phyloP scores from a whole-genome alignment of 2,797 vertebrate genomes.

The Falco peregrinus region DNA sequence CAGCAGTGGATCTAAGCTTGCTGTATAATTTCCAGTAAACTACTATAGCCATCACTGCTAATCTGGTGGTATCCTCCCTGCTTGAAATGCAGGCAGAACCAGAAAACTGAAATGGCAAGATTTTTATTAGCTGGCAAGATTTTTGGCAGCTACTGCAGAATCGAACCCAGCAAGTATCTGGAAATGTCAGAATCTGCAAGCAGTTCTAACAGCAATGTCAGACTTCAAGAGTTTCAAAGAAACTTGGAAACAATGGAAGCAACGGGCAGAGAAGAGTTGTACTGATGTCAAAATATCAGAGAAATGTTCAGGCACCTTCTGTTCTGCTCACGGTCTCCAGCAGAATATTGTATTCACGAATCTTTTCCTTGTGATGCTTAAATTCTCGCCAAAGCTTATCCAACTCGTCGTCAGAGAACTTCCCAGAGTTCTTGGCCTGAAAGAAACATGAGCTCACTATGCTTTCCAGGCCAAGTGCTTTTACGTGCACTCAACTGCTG shows the following conservation, averaged over 20 bases:
- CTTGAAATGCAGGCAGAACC: background rate
- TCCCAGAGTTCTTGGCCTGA: slow-evolving; percentile 90
- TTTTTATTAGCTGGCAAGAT: background rate
- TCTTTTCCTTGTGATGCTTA: slow-evolving; percentile 92
- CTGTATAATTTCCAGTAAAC: background rate
- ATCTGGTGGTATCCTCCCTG: background rate
- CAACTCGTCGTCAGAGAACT: slow-evolving; percentile 90
- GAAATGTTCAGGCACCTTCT: slow-evolving; percentile 80
- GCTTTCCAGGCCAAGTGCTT: background rate
- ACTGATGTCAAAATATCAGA: background rate
- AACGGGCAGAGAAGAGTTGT: background rate
- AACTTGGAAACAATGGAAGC: background rate
- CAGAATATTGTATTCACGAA: slow-evolving; percentile 89
- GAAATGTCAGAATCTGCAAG: slow-evolving; percentile 17
- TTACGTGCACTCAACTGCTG: background rate
- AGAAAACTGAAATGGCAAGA: background rate
- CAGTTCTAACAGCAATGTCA: background rate
- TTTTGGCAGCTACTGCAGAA: background rate
- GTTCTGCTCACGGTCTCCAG: slow-evolving; percentile 90
- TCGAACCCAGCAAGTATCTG: background rate
- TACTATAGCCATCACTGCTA: background rate
- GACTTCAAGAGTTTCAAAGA: background rate
- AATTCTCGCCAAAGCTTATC: slow-evolving; percentile 90
- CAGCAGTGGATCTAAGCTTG: background rate
- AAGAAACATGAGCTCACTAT: background rate